These are phyloP conservation scores for Elachura formosa DNA, from an alignment of 2,113 vertebrate genomes.

Conservation along the genomic window DNA sequence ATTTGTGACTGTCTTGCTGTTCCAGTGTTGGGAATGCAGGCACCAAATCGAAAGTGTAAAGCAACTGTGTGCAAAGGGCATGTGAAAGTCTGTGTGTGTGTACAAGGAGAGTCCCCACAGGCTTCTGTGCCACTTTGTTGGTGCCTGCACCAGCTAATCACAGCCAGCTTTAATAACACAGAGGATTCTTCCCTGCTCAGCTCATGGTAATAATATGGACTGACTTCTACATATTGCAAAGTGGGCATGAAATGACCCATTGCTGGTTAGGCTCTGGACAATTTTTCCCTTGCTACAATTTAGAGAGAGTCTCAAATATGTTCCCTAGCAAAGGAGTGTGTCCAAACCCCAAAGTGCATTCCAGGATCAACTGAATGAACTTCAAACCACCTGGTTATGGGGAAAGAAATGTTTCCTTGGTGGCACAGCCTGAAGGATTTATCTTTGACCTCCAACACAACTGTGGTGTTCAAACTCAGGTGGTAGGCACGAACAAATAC, in stretches of 20 bases:
- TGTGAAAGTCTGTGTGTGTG: accelerated
- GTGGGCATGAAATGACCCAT: slow-evolving; percentile 38
- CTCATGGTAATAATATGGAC: neutral
- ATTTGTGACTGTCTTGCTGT: neutral
- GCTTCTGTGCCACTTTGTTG: neutral
- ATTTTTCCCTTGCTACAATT: neutral
- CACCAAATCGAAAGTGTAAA: accelerated
- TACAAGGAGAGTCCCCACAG: accelerated
- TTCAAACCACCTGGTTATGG: neutral
- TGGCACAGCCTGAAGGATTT: neutral
- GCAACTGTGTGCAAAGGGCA: neutral
- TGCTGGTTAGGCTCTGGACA: neutral
- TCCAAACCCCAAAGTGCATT: neutral
- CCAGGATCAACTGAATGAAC: neutral
- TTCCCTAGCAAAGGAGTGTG: neutral
- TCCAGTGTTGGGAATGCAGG: accelerated
- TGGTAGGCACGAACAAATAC: accelerated
- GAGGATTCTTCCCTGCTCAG: neutral
- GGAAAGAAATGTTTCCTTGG: neutral
- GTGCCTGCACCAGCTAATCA: neutral
- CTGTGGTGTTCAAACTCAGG: accelerated
- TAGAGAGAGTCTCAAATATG: neutral
- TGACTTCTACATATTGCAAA: slow-evolving; percentile 41
- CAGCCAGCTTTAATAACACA: neutral
- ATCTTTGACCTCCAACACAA: neutral